phyloP scores from a whole-genome alignment of 2,113 vertebrate genomes.

The Paratilapia polleni region DNA sequence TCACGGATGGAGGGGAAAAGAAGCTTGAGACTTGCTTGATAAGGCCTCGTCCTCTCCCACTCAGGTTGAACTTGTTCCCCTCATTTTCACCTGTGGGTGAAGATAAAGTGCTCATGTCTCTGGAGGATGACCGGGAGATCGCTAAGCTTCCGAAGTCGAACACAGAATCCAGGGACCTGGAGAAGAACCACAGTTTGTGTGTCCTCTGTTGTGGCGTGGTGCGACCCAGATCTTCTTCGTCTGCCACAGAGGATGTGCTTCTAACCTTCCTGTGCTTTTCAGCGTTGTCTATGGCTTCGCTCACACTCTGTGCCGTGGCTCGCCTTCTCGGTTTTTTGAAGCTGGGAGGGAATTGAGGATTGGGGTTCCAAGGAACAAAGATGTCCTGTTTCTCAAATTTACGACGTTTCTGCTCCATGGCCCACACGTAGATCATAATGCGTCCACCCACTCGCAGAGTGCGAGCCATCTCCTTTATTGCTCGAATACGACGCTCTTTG shows the following conservation, averaged over 20 bases:
- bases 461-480: slow-evolving; percentile 84
- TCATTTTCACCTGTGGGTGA: slow-evolving; percentile 58
- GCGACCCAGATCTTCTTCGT: slow-evolving; percentile 66
- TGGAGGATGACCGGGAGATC: slow-evolving; percentile 66
- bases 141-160: slow-evolving; percentile 74
- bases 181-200: slow-evolving; percentile 82
- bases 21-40: slow-evolving; percentile 76
- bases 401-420: slow-evolving; percentile 85
- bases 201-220: slow-evolving; percentile 67
- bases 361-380: slow-evolving; percentile 84
- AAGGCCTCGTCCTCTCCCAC: slow-evolving; percentile 52
- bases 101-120: slow-evolving; percentile 71
- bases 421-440: slow-evolving; percentile 90
- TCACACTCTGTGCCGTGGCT: slow-evolving; percentile 60
- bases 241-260: slow-evolving; percentile 74
- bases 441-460: slow-evolving; percentile 83
- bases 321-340: slow-evolving; percentile 41
- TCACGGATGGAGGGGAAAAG: slow-evolving; percentile 73
- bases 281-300: slow-evolving; percentile 54
- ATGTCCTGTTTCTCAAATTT: slow-evolving; percentile 87
- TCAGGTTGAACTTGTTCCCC: slow-evolving; percentile 28
- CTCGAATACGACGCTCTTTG: slow-evolving; percentile 75
- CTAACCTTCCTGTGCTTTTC: slow-evolving; percentile 79
- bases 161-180: slow-evolving; percentile 82
- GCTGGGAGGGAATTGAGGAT: slow-evolving; percentile 61